Percentiles rank a stretch among this genome's conserved stretches.
Conservation (phyloP, 2,888 invertebrate genomes). For the Lasioglossum oenotherae region DNA sequence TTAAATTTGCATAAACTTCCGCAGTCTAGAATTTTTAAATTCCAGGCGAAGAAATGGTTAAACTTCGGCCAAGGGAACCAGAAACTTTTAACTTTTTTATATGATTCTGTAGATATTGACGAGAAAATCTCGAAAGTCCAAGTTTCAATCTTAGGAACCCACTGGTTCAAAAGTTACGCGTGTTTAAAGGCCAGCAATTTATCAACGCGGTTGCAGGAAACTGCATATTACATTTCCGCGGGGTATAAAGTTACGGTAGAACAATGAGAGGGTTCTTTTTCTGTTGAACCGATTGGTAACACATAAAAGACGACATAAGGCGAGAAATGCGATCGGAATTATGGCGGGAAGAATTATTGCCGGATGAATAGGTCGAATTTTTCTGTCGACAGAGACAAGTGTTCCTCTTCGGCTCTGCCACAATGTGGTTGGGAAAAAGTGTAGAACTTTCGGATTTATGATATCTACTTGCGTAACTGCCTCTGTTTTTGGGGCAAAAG, state of each 20-base stretch:
- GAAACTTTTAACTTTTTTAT: no score
- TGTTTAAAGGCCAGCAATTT: background rate
- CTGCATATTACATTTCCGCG: background rate
- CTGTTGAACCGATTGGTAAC: background rate
- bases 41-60: background rate
- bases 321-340: background rate
- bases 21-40: background rate
- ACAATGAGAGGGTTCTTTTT: background rate
- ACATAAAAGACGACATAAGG: background rate
- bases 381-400: conserved; percentile 9
- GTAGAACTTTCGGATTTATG: conserved; percentile 28
- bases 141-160: no score
- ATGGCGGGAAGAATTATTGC: background rate
- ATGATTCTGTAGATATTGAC: no score
- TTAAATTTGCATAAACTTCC: no score
- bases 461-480: conserved; percentile 14
- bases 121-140: no score
- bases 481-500: conserved; percentile 1
- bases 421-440: background rate
- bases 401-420: background rate
- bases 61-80: no score
- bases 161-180: no score
- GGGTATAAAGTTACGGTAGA: background rate
- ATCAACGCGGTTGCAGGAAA: background rate
- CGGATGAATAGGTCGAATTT: background rate